phyloP scores from a whole-genome alignment of 1,140 invertebrate species.

The Drosophila trapezifrons region DNA sequence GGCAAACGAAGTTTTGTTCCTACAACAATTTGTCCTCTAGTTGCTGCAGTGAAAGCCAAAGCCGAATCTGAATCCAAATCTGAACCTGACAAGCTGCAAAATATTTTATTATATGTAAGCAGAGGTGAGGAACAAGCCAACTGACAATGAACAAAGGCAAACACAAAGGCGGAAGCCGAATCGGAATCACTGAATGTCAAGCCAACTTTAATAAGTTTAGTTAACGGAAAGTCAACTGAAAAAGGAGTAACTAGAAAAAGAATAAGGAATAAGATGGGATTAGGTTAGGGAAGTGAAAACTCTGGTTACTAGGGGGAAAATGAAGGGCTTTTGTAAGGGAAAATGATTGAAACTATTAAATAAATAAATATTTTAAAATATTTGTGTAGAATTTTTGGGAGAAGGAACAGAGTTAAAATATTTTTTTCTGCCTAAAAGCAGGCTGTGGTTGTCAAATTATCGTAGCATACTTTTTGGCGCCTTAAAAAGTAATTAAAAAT shows the following conservation, averaged over 20 bases:
- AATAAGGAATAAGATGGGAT: too few relatives aligned
- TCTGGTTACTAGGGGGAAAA: not conserved
- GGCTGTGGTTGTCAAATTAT: too few relatives aligned
- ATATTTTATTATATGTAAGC: slow-evolving; percentile 44
- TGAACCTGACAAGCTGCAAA: slow-evolving; percentile 41
- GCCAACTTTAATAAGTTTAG: slow-evolving; percentile 40
- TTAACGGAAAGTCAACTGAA: slow-evolving; percentile 31
- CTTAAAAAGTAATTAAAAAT: too few relatives aligned
- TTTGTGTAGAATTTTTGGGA: too few relatives aligned
- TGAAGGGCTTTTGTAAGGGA: not conserved
- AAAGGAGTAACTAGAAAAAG: not conserved
- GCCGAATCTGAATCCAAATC: slow-evolving; percentile 8
- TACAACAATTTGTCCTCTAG: slow-evolving; percentile 47
- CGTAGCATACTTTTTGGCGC: too few relatives aligned
- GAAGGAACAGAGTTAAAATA: too few relatives aligned
- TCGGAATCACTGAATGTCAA: slow-evolving; percentile 34
- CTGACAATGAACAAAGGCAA: slow-evolving; percentile 37
- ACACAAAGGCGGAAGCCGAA: slow-evolving; percentile 11
- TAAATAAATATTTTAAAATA: too few relatives aligned
- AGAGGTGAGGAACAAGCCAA: slow-evolving; percentile 13
- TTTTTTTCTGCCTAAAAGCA: too few relatives aligned
- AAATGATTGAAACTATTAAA: too few relatives aligned
- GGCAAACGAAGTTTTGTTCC: slow-evolving; percentile 55
- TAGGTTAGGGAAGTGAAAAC: not conserved
- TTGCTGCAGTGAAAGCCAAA: slow-evolving; percentile 29